Percentiles rank a stretch among this genome's conserved stretches.
phyloP scores from a whole-genome alignment of 2,797 vertebrate genomes.

The Crenichthys baileyi region DNA sequence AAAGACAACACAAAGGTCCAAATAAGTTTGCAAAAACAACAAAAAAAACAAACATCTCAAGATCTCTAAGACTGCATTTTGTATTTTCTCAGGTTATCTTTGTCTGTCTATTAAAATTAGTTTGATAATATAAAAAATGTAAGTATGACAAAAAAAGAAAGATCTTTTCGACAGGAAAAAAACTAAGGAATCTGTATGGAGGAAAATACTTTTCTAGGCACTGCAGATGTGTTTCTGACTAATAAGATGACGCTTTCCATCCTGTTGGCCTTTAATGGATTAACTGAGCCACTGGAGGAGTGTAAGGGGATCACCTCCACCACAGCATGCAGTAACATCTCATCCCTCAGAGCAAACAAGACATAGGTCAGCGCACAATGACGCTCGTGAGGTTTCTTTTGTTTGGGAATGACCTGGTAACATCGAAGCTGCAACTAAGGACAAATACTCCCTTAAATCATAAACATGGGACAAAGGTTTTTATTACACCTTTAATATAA shows the following conservation, averaged over 20 bases:
- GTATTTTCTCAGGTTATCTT: background rate
- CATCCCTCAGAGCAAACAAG: conserved; percentile 53
- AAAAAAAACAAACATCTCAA: background rate
- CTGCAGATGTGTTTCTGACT: conserved; percentile 24
- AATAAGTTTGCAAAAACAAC: too few species aligned
- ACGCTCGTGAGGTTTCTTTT: conserved; percentile 16
- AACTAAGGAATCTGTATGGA: background rate
- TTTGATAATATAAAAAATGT: background rate
- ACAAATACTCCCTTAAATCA: conserved; percentile 1
- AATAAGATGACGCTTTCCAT: conserved; percentile 19
- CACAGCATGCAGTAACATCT: conserved; percentile 23
- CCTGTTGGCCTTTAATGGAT: conserved; percentile 53
- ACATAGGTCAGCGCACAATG: conserved; percentile 12
- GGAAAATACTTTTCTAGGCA: background rate
- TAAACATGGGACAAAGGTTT: conserved; percentile 4
- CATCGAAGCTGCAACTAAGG: background rate
- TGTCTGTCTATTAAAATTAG: background rate
- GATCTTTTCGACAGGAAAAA: background rate
- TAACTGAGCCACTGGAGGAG: conserved; percentile 34
- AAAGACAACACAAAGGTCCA: too few species aligned
- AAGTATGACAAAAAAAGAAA: background rate
- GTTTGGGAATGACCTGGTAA: conserved; percentile 3
- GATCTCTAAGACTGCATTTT: background rate
- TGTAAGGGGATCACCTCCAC: conserved; percentile 41
- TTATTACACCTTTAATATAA: conserved; percentile 3